Conservation (phyloP, 1,140 invertebrate species). For the Sminthurides bifidus region DNA sequence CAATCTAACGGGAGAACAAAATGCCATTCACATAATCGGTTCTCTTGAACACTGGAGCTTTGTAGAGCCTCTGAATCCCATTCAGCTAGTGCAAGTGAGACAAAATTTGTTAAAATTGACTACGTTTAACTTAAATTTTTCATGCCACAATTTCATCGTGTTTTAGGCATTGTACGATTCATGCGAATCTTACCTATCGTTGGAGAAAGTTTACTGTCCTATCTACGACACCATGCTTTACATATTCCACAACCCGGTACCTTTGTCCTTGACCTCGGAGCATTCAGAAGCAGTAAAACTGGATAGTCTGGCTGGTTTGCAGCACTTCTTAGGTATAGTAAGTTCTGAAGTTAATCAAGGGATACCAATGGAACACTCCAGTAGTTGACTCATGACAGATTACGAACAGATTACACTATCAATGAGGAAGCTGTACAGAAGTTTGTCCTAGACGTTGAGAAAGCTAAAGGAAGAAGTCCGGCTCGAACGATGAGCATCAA, state of each 20-base stretch:
- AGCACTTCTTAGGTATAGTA: slow-evolving; percentile 16
- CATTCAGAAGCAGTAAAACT: neutral
- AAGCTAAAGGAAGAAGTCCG: slow-evolving; percentile 4
- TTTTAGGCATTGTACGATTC: slow-evolving; percentile 12
- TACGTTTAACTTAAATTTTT: no score
- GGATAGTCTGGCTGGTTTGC: slow-evolving; percentile 16
- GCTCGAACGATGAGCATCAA: slow-evolving; percentile 5
- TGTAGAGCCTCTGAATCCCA: slow-evolving; percentile 11
- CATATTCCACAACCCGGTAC: slow-evolving; percentile 21
- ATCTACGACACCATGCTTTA: slow-evolving; percentile 22
- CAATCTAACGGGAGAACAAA: no score
- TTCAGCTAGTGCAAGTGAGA: slow-evolving; percentile 20
- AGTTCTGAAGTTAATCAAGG: neutral
- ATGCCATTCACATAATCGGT: slow-evolving; percentile 10
- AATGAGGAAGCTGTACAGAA: slow-evolving; percentile 14
- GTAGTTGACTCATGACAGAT: no score
- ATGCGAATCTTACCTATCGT: slow-evolving; percentile 4
- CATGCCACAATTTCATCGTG: no score
- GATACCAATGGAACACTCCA: no score
- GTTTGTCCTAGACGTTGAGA: slow-evolving; percentile 8
- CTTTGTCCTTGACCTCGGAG: slow-evolving; percentile 6
- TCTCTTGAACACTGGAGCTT: slow-evolving; percentile 16
- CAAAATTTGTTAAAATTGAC: no score
- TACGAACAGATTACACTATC: slow-evolving; percentile 13
- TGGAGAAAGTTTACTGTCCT: slow-evolving; percentile 23